A percentile compares a stretch with the other conserved stretches of the same genome.
Evolutionary conservation across 2,113 vertebrate species (phyloP).

Genomic region (Sebastes fasciatus): DNA sequence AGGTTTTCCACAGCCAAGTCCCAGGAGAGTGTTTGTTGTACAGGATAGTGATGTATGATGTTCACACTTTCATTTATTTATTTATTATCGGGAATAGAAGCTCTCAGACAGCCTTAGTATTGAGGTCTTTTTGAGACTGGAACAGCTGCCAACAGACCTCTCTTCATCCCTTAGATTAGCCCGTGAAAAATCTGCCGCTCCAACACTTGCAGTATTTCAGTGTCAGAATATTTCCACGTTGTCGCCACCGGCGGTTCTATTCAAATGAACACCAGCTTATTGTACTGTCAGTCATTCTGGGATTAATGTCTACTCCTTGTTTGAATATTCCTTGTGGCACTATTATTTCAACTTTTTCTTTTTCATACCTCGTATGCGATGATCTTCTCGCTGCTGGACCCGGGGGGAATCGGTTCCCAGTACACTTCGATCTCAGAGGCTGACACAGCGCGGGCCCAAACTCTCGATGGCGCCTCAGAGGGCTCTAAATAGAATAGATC

Average conservation of each 20-base stretch:
- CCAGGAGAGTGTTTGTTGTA: conserved; percentile 60
- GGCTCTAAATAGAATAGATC: conserved; percentile 83
- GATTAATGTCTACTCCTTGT: conserved; percentile 41
- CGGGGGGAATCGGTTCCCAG: conserved; percentile 87
- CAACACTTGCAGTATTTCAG: conserved; percentile 35
- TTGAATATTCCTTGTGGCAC: conserved; percentile 31
- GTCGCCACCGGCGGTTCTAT: conserved; percentile 43
- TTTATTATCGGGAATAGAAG: conserved; percentile 62
- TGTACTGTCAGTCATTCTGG: conserved; percentile 51
- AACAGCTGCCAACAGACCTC: conserved; percentile 59
- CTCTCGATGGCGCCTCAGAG: conserved; percentile 81
- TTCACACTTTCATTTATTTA: conserved; percentile 59
- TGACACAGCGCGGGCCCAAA: conserved; percentile 84
- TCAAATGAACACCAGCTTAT: conserved; percentile 49
- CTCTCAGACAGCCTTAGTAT: conserved; percentile 46
- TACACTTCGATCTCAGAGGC: conserved; percentile 88
- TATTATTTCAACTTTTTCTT: conserved; percentile 33
- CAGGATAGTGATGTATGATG: conserved; percentile 70
- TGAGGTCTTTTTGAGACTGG: conserved; percentile 43
- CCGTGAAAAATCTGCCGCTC: conserved; percentile 51
- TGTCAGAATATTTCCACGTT: conserved; percentile 55
- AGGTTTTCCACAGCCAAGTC: conserved; percentile 45
- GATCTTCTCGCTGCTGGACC: conserved; percentile 85
- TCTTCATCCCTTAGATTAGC: conserved; percentile 66
- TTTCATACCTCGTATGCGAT: conserved; percentile 89